Percentiles rank a stretch among this genome's conserved stretches.
Evolutionary conservation across 2,113 vertebrate genomes (phyloP).

Genomic region (Calyptomena viridis): DNA sequence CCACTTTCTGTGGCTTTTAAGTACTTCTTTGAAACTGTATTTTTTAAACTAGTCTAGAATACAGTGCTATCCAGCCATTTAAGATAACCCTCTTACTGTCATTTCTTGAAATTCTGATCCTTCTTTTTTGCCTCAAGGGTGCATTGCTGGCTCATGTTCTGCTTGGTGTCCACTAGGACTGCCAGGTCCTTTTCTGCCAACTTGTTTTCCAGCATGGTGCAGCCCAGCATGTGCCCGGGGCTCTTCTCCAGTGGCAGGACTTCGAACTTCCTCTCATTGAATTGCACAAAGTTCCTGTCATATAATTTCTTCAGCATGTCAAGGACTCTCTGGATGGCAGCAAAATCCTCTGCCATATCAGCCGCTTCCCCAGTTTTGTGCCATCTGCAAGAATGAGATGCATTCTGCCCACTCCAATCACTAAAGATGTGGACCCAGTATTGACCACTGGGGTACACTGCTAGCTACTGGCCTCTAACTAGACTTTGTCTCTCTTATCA

Average conservation of each 20-base stretch:
- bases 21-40: not conserved
- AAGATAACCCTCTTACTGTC: not conserved
- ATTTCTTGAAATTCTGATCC: not conserved
- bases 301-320: not conserved
- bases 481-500: not conserved
- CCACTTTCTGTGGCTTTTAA: not conserved
- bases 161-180: not conserved
- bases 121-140: not conserved
- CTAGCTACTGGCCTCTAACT: not conserved
- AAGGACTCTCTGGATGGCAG: not conserved
- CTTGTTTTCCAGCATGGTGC: not conserved
- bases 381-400: not conserved
- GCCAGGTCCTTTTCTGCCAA: not conserved
- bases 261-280: not conserved
- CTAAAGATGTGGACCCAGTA: not conserved
- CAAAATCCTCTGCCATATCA: not conserved
- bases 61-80: not conserved
- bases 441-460: not conserved
- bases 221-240: not conserved
- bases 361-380: not conserved
- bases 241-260: not conserved
- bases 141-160: not conserved
- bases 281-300: fast-evolving
- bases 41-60: not conserved
- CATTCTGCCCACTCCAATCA: not conserved